These are phyloP conservation scores for Piaya cayana DNA, from an alignment of 2,113 vertebrate species.

Conservation along the genomic window DNA sequence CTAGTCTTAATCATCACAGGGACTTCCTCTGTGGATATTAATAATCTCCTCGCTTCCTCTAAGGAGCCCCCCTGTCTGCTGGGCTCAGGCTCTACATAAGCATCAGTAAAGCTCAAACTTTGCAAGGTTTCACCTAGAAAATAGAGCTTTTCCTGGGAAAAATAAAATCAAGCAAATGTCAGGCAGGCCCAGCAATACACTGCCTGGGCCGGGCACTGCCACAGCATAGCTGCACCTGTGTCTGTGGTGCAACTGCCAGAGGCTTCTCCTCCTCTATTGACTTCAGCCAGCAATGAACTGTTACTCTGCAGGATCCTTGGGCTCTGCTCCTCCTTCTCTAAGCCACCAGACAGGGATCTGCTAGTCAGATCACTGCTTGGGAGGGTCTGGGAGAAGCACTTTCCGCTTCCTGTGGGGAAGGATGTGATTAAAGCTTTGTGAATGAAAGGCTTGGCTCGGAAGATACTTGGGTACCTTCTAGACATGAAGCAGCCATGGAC, in stretches of 20 bases:
- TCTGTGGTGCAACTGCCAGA: accelerated
- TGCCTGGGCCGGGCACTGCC: not conserved
- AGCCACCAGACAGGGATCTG: not conserved
- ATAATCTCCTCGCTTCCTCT: not conserved
- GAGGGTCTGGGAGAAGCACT: constrained; percentile 15
- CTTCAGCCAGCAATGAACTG: accelerated
- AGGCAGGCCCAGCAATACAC: not conserved
- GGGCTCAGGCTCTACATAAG: not conserved
- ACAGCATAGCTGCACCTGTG: not conserved
- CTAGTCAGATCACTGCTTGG: not conserved
- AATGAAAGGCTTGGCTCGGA: constrained; percentile 5
- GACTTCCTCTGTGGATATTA: constrained; percentile 41
- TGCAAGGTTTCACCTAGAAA: not conserved
- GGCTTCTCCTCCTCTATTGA: not conserved
- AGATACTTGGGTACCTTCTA: not conserved
- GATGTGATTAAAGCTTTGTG: constrained; percentile 35
- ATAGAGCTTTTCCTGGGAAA: not conserved
- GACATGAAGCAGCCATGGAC: not conserved
- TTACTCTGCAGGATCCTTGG: not conserved
- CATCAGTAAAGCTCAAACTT: not conserved
- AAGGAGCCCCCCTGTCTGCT: not conserved
- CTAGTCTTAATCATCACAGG: constrained; percentile 2
- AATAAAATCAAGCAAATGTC: not conserved
- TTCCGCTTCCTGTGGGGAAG: constrained; percentile 40
- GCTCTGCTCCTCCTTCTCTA: not conserved